Evolutionary conservation across 2,797 vertebrate genomes (phyloP).

Genomic region (Gouania willdenowi): DNA sequence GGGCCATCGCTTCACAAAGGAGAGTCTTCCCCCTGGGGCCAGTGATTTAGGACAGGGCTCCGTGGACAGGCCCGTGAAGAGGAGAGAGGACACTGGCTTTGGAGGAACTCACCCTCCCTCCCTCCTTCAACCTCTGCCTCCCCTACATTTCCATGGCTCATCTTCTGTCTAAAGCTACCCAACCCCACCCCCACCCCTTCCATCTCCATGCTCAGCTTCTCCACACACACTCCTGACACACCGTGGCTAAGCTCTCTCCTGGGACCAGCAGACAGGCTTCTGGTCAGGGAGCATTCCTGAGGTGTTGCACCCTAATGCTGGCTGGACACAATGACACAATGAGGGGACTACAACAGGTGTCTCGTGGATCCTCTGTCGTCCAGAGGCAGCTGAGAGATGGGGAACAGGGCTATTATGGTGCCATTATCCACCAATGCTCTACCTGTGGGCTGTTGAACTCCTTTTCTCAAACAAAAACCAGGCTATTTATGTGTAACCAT

Average conservation of each 20-base stretch:
- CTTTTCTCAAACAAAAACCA: slow-evolving; percentile 50
- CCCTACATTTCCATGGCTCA: slow-evolving; percentile 28
- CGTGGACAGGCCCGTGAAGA: slow-evolving; percentile 68
- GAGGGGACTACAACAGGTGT: slow-evolving; percentile 65
- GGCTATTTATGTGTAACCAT: slow-evolving; percentile 66
- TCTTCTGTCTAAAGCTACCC: too few species aligned
- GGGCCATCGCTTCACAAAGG: slow-evolving; percentile 74
- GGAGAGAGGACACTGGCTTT: slow-evolving; percentile 54
- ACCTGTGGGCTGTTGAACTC: slow-evolving; percentile 50
- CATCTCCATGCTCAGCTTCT: background rate
- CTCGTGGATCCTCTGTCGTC: slow-evolving; percentile 63
- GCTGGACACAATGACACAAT: slow-evolving; percentile 46
- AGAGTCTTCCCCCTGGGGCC: slow-evolving; percentile 70
- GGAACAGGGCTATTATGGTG: slow-evolving; percentile 35
- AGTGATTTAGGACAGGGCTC: slow-evolving; percentile 77
- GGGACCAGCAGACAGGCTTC: slow-evolving; percentile 53
- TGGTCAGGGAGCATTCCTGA: slow-evolving; percentile 70
- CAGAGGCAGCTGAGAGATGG: slow-evolving; percentile 68
- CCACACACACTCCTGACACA: slow-evolving; percentile 11
- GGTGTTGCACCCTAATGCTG: slow-evolving; percentile 53
- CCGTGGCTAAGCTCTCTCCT: slow-evolving; percentile 58
- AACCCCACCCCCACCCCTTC: too few species aligned
- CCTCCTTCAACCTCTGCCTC: slow-evolving; percentile 14
- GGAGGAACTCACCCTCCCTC: slow-evolving; percentile 37
- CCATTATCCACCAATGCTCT: slow-evolving; percentile 45